Conservation (phyloP, 2,797 vertebrate species). For the Poeciliopsis turneri region DNA sequence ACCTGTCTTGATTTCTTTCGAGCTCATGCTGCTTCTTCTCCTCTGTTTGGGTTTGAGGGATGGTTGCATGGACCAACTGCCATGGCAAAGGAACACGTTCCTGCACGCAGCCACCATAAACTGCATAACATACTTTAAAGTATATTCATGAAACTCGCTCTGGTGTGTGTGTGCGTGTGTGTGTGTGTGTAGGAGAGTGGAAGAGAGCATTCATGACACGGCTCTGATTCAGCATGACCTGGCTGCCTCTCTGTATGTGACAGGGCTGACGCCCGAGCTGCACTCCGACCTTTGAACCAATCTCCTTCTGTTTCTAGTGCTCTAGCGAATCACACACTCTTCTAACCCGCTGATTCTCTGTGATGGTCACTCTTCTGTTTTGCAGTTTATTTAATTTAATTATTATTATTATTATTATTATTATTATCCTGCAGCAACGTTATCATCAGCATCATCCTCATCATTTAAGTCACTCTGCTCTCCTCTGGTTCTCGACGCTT, state of each 20-base stretch:
- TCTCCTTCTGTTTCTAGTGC: constrained; percentile 58
- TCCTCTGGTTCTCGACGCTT: constrained; percentile 37
- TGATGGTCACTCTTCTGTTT: constrained; percentile 57
- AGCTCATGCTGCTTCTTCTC: constrained; percentile 82
- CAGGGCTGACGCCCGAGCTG: constrained; percentile 48
- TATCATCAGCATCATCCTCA: constrained; percentile 42
- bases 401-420: constrained; percentile 9
- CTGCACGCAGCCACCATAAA: constrained; percentile 60
- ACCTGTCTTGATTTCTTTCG: constrained; percentile 67
- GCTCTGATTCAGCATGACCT: constrained; percentile 70
- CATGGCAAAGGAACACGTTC: constrained; percentile 77
- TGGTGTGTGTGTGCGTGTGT: constrained; percentile 24
- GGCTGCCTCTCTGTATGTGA: constrained; percentile 58
- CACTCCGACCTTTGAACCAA: constrained; percentile 49
- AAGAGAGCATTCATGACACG: constrained; percentile 30
- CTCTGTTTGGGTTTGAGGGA: constrained; percentile 73
- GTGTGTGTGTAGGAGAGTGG: constrained; percentile 15
- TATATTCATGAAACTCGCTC: constrained; percentile 49
- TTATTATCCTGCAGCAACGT: constrained; percentile 58
- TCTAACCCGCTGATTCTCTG: constrained; percentile 60
- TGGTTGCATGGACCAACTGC: constrained; percentile 73
- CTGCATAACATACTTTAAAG: constrained; percentile 56
- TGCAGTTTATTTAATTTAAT: constrained; percentile 46
- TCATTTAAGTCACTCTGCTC: constrained; percentile 47
- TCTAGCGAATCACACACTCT: constrained; percentile 57